phyloP scores from a whole-genome alignment of 2,888 invertebrate species.

The Encarsia formosa region DNA sequence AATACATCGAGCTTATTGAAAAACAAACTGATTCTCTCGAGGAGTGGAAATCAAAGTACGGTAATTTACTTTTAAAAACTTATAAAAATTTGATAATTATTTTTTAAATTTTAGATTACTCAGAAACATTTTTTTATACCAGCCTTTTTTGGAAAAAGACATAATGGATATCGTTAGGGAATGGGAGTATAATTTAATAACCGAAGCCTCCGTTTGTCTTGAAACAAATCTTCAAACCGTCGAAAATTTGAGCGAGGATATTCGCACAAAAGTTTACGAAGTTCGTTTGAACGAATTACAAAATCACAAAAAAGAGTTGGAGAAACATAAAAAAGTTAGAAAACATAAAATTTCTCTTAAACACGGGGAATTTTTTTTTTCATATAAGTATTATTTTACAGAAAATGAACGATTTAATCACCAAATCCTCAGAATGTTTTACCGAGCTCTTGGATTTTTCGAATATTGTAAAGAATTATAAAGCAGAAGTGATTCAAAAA shows the following conservation, averaged over 20 bases:
- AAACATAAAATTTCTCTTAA: neutral
- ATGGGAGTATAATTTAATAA: conserved; percentile 25
- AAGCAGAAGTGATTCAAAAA: conserved; percentile 4
- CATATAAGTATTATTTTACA: conserved; percentile 5
- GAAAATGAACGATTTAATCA: conserved; percentile 6
- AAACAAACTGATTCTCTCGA: conserved; percentile 12
- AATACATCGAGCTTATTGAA: conserved; percentile 6
- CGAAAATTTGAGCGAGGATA: conserved; percentile 19
- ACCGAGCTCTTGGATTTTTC: conserved; percentile 5
- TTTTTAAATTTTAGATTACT: conserved; percentile 17
- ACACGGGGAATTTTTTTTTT: neutral
- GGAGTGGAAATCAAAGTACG: conserved; percentile 17
- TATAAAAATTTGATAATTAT: neutral
- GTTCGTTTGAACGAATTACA: conserved; percentile 27
- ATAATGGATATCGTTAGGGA: conserved; percentile 11
- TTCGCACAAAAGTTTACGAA: conserved; percentile 21
- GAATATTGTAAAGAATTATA: conserved; percentile 2
- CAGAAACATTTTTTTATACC: conserved; percentile 20
- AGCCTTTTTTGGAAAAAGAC: conserved; percentile 17
- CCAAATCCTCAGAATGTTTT: conserved; percentile 8
- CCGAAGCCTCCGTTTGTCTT: conserved; percentile 10
- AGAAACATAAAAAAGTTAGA: conserved; percentile 28
- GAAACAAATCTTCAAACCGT: conserved; percentile 19
- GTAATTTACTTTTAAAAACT: too few relatives aligned
- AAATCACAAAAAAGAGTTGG: conserved; percentile 24